Evolutionary conservation across 1,140 invertebrate species (phyloP), one percentile per base, ranked within the genome.

Genomic region (Araneus ventricosus): DNA sequence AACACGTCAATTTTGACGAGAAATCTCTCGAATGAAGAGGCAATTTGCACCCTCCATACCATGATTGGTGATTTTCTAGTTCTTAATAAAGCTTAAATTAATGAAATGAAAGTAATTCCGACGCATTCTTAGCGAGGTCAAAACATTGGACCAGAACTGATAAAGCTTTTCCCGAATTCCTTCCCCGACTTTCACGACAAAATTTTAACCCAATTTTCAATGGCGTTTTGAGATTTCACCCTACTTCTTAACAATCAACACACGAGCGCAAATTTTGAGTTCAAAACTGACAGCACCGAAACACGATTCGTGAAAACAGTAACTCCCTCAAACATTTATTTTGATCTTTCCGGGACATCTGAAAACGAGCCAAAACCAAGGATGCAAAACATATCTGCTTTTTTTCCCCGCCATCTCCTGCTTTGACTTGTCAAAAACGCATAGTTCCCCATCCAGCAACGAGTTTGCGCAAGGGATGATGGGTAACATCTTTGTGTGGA

Each of bases 401-500:
- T 34, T 75, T 70, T 67, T 75, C 59, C 8, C 8, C 20, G 20
- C 22, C 34, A 75, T 75, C 70, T 27, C 27, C 30, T 20, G 45
- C 45, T 52, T 34, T 75, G 70, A 67, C 63, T 37, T 75, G 70
- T 75, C 70, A 75, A 75, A 75, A 75, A 75, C 30, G 30, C 70
- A 22, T 30, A 17, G 70, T 75, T 37, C 70, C 37, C 37, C 27
- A 75, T 75, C 14, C 34, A 30, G 30, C 70, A 34, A 75, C 22
- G 34, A 75, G 70, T 30, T 75, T 4, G 17, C 70, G 70, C 70
- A 75, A 75, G 30, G 70, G 30, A 75, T 75, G 70, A 75, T 75
- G 70, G 70, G 70, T 75, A 75, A 34, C 5, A 34, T 75, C 70
- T 75, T 75, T 75, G 70, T 75, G 70, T 75, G 14, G 22, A 37